Conservation (phyloP, 2,113 vertebrate species). For the Amphiprion ocellaris region DNA sequence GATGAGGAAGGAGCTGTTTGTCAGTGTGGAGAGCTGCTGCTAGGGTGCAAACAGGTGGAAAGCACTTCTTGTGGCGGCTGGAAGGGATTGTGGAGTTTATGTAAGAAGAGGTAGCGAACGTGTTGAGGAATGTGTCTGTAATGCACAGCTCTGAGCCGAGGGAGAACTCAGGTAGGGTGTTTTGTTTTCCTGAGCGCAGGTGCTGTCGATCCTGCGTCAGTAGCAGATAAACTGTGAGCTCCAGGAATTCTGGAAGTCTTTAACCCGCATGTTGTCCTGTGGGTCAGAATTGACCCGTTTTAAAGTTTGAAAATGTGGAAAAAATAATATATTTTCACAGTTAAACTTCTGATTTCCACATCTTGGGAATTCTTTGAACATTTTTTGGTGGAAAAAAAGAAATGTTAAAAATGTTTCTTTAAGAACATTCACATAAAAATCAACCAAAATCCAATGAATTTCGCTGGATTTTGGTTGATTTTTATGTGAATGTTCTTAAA, state of each 20-base stretch:
- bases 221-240: background rate
- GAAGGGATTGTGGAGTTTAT: constrained; percentile 35
- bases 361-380: no score
- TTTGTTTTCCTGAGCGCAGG: constrained; percentile 19
- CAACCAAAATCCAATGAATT: no score
- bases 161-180: constrained; percentile 53
- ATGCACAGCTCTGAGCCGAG: constrained; percentile 40
- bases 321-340: no score
- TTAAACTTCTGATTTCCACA: no score
- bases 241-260: background rate
- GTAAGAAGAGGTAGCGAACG: constrained; percentile 16
- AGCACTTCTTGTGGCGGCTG: constrained; percentile 10
- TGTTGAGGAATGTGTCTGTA: constrained; percentile 48
- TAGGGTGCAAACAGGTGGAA: constrained; percentile 4
- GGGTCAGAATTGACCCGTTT: no score
- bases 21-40: constrained; percentile 22
- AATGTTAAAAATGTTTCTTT: no score
- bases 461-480: no score
- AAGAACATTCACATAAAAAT: no score
- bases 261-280: background rate
- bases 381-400: no score
- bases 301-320: no score
- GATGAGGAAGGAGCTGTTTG: constrained; percentile 66
- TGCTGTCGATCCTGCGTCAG: constrained; percentile 1
- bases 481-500: no score